Evolutionary conservation across 2,113 vertebrate species (phyloP), one percentile per base, ranked within the genome.

Genomic region (Myotis yumanensis): DNA sequence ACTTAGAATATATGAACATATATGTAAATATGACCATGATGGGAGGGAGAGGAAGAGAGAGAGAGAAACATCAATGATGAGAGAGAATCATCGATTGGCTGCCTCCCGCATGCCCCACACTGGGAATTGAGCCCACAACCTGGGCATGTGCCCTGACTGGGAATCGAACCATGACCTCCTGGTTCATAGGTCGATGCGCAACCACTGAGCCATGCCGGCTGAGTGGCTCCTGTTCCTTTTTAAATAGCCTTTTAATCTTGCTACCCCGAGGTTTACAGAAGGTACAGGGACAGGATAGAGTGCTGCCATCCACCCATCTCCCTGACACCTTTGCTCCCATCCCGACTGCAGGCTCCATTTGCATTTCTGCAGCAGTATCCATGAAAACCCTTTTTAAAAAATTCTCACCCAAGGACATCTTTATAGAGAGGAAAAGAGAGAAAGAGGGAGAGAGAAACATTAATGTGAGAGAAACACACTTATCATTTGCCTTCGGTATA

Each of bases 21-120:
- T 15, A 37, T 2, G 5, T 59, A 37, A 11, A 12, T 6, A 0
- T 15, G 23, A 62, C 32, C 1, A 5, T 0, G 4, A 5, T 32
- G 32, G 32, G 32, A 35, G 32, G 32, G 16, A 68, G 32, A 32
- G 62, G 28, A 64, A 32, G 62, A 66, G 30, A 66, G 30, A 66
- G 64, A 32, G 1, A 66, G 64, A 32, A 16, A 66, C 28, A 66
- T 66, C 28, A 32, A 15, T 5, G 28, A 28, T 66, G 64, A 32
- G 28, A 66, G 64, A 66, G 64, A 66, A 62, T 62, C 59, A 28
- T 62, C 0, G 59, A 62, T 62, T 11, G 57, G 57, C 57, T 62
- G 57, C 57, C 59, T 62, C 59, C 59, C 25, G 25, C 23, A 62
- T 5, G 25, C 59, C 25, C 59, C 25, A 62, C 57, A 59, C 57